Evolutionary conservation across 2,888 invertebrate species (phyloP).

Genomic region (Busseola fusca): DNA sequence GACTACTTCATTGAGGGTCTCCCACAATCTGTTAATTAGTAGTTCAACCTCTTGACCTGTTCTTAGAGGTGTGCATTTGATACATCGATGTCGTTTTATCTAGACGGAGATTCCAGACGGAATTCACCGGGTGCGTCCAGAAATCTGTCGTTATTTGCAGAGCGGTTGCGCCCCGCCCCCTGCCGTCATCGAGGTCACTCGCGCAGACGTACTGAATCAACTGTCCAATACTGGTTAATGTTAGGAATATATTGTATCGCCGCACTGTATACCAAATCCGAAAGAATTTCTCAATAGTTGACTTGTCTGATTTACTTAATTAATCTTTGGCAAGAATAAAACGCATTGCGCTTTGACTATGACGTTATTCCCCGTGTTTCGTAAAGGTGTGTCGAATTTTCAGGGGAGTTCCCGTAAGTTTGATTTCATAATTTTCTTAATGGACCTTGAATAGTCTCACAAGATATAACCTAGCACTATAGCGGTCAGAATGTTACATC

Average conservation of each 20-base stretch:
- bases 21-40: constrained; percentile 60
- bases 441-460: constrained; percentile 36
- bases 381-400: constrained; percentile 15
- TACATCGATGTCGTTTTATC: constrained; percentile 39
- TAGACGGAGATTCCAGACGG: constrained; percentile 65
- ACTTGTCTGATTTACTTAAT: constrained; percentile 23
- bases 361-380: constrained; percentile 27
- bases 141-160: constrained; percentile 72
- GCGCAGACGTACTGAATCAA: constrained; percentile 73
- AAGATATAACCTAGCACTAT: constrained; percentile 60
- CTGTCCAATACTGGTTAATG: constrained; percentile 67
- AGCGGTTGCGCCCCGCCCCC: constrained; percentile 72
- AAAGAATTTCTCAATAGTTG: constrained; percentile 22
- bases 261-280: constrained; percentile 25
- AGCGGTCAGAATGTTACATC: constrained; percentile 60
- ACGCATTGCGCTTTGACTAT: constrained; percentile 18
- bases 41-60: constrained; percentile 66
- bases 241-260: constrained; percentile 63
- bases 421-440: constrained; percentile 17
- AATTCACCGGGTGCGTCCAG: constrained; percentile 67
- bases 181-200: constrained; percentile 76
- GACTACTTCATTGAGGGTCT: constrained; percentile 52
- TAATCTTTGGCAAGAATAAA: constrained; percentile 40
- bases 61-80: constrained; percentile 29
- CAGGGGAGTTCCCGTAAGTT: background rate